Evolutionary conservation across 2,113 vertebrate species (phyloP).

Genomic region (Parotia lawesii): DNA sequence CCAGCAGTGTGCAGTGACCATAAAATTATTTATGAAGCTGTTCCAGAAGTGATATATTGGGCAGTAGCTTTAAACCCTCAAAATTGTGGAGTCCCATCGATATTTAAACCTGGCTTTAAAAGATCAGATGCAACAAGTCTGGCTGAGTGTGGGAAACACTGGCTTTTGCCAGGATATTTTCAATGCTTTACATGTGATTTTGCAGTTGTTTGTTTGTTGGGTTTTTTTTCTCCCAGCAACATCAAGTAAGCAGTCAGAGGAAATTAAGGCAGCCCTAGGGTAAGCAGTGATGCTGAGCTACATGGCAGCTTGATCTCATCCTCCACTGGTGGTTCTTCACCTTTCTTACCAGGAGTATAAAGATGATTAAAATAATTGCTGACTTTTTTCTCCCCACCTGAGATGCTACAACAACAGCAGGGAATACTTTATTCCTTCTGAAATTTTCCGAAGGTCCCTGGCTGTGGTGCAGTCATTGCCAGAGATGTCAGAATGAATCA

Average conservation of each 20-base stretch:
- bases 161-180: background rate
- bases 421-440: background rate
- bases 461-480: background rate
- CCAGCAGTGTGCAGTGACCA: background rate
- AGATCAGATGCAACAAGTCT: background rate
- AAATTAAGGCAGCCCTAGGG: background rate
- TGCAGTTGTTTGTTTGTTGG: background rate
- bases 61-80: background rate
- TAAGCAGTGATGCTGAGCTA: background rate
- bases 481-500: background rate
- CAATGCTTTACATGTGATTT: background rate
- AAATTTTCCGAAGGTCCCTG: background rate
- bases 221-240: background rate
- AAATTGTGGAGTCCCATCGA: accelerated
- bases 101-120: background rate
- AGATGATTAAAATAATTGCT: background rate
- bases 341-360: background rate
- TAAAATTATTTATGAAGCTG: background rate
- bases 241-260: background rate
- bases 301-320: background rate
- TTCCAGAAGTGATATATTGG: background rate
- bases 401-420: background rate
- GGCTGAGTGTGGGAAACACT: background rate
- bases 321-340: background rate
- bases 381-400: background rate